Evolutionary conservation across 53 echinoderm and acorn worm species (phyloP), one percentile per base, ranked within the genome.

Genomic region (Crossaster papposus): DNA sequence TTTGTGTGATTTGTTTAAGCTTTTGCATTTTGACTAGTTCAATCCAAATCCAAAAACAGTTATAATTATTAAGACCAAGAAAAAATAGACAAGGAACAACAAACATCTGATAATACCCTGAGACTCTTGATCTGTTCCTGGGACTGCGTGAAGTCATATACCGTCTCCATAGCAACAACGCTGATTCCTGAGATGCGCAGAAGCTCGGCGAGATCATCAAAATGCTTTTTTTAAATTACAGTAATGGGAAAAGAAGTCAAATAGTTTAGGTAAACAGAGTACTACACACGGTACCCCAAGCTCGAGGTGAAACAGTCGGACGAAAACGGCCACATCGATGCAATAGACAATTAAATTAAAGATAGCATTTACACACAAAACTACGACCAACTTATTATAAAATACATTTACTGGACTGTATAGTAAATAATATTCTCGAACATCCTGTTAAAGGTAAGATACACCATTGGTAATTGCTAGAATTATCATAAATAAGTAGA

Each of bases 91-190:
- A 68, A 68, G 28, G 6, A 68, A n/a, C 10, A 62, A 1, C 62
- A 62, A 62, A 7, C n/a, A 72, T 22, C 9, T 2, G 23, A 44
- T 11, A 30, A 51, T 83, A 92, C 92, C 89, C 89, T 81, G 0
- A 92, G 58, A 33, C 89, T 92, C 53, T 83, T 76, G 22, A 92
- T 32, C 34, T 92, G 92, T 18, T 77, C 78, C 74, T 89, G 89
- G 13, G 89, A 83, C 51, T 75, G 78, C 52, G 78, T 53, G 24
- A 92, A 38, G 50, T 89, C 92, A 31, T 53, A 65, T 35, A 92
- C 92, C 0, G 89, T 81, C 89, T 89, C 92, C 78, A 72, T 92
- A 1, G 92, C 83, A 54, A 83, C 68, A 9, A 92, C 89, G 65
- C 51, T 79, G 78, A 92, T 72, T 23, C 65, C 65, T 23, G 79